These are phyloP conservation scores for Phoxinus dragarum DNA, from an alignment of 2,797 vertebrate species.

Conservation along the genomic window DNA sequence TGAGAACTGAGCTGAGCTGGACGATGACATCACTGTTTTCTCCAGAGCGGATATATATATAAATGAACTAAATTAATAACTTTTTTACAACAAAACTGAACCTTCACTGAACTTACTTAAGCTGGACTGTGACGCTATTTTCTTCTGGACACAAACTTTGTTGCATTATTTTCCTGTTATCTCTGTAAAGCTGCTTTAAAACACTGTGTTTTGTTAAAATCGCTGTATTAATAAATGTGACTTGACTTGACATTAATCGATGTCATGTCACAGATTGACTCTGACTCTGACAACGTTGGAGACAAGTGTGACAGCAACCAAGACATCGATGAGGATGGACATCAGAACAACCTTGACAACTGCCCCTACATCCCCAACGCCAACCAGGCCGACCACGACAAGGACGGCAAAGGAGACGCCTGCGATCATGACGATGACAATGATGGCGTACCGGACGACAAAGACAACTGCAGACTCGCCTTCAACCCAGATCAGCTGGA, in stretches of 20 bases:
- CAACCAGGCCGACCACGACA: slow-evolving; percentile 98
- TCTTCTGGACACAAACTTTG: too few relatives aligned
- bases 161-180: too few relatives aligned
- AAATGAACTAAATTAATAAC: too few relatives aligned
- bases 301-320: slow-evolving; percentile 97
- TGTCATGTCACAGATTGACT: slow-evolving; percentile 84
- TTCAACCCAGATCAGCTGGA: slow-evolving; percentile 94
- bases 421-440: slow-evolving; percentile 99
- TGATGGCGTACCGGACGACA: slow-evolving; percentile 95
- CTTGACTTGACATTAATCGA: slow-evolving; percentile 43
- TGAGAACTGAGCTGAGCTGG: too few relatives aligned
- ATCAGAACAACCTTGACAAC: slow-evolving; percentile 99
- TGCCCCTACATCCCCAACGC: slow-evolving; percentile 97
- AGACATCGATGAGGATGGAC: slow-evolving; percentile 98
- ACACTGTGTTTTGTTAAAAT: too few relatives aligned
- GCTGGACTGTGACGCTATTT: too few relatives aligned
- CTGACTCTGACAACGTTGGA: slow-evolving; percentile 93
- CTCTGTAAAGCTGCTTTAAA: too few relatives aligned
- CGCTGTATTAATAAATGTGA: too few relatives aligned
- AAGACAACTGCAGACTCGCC: slow-evolving; percentile 94
- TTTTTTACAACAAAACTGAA: too few relatives aligned
- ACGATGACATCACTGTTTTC: too few relatives aligned
- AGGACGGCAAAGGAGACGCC: slow-evolving; percentile 97
- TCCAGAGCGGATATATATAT: too few relatives aligned
- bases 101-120: too few relatives aligned